Evolutionary conservation across 2,888 invertebrate species (phyloP), one percentile per base, ranked within the genome.

Genomic region (Incurvaria masculella): DNA sequence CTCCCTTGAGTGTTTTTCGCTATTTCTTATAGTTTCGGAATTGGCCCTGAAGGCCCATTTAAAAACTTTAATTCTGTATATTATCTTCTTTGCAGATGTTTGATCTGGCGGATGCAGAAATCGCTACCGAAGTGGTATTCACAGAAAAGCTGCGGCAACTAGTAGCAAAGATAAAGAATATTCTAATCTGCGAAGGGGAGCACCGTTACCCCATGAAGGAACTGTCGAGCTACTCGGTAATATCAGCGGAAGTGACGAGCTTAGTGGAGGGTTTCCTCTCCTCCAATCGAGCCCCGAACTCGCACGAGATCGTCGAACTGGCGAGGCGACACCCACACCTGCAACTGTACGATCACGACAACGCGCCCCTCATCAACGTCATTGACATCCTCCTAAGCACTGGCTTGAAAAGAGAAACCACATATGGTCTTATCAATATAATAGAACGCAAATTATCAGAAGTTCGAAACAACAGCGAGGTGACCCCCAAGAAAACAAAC

Each of bases 41-140:
- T n/a, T n/a, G n/a, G n/a, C n/a, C n/a, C n/a, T n/a, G n/a, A n/a
- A n/a, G n/a, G n/a, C n/a, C n/a, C n/a, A n/a, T n/a, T n/a, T n/a
- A n/a, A n/a, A n/a, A n/a, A n/a, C n/a, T n/a, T n/a, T n/a, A n/a
- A n/a, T n/a, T n/a, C n/a, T n/a, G n/a, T n/a, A n/a, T n/a, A n/a
- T n/a, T n/a, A n/a, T n/a, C n/a, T n/a, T n/a, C n/a, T n/a, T n/a
- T n/a, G n/a, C 79, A 90, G 90, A 85, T 85, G 66, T 89, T 86
- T 56, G 81, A 85, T 58, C 64, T 89, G 59, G 80, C 85, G 47
- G 81, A 86, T 53, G 83, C 82, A 6, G 78, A 80, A 59, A 69
- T 88, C 21, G 83, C 84, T 45, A 80, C 80, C 1, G 87, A 89
- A 66, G 81, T 89, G n/a, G 78, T 80, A 50, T 88, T 87, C 62